Percentiles rank a stretch among this genome's conserved stretches.
Evolutionary conservation across 2,113 vertebrate genomes (phyloP).

Genomic region (Chloropsis hardwickii): DNA sequence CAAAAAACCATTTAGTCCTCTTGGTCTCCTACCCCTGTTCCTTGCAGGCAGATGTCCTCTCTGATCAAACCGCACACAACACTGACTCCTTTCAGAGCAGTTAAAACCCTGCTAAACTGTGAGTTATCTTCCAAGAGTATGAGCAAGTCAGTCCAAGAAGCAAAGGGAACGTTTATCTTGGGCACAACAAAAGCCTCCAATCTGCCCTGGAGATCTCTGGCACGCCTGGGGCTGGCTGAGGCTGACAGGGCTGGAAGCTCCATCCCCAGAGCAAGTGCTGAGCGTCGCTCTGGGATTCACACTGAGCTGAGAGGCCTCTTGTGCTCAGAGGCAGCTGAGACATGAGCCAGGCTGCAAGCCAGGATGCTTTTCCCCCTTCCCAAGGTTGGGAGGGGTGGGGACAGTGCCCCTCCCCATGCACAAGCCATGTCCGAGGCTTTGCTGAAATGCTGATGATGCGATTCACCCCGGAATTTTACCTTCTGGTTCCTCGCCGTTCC

Average conservation of each 20-base stretch:
- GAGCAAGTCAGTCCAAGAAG: background rate
- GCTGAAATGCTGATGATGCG: constrained; percentile 1
- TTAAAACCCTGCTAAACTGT: background rate
- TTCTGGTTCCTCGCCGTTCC: constrained; percentile 14
- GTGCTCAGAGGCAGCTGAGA: background rate
- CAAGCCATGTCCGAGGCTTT: rapidly evolving
- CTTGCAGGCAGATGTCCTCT: constrained; percentile 7
- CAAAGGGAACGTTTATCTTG: background rate
- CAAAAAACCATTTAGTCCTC: background rate
- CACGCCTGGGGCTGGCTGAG: background rate
- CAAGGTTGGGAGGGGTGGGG: background rate
- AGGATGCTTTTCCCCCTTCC: background rate
- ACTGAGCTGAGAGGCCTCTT: background rate
- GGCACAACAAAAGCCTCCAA: background rate
- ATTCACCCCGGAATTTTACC: constrained; percentile 3
- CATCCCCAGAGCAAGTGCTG: background rate
- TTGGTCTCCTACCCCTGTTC: background rate
- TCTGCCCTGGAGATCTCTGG: constrained; percentile 45
- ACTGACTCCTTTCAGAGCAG: background rate
- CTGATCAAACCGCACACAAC: background rate
- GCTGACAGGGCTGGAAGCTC: background rate
- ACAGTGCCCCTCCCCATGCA: background rate
- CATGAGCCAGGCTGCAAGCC: background rate
- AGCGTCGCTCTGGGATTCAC: background rate
- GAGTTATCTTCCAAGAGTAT: background rate